Conservation (phyloP, 2,888 invertebrate genomes). For the Syritta pipiens region DNA sequence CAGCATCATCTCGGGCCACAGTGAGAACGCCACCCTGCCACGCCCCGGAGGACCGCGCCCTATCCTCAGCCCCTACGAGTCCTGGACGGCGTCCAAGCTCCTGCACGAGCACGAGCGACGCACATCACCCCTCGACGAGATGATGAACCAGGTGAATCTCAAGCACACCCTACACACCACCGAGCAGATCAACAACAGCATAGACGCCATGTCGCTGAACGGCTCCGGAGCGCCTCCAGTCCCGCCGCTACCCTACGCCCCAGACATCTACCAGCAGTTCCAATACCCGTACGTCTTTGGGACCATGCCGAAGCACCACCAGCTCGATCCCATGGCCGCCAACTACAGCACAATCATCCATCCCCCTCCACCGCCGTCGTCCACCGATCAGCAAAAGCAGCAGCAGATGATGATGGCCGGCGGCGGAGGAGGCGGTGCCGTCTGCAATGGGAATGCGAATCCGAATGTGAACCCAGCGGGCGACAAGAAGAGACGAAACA, state of each 20-base stretch:
- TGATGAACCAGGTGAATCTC: slow-evolving; percentile 70
- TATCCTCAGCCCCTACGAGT: slow-evolving; percentile 81
- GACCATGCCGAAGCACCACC: slow-evolving; percentile 69
- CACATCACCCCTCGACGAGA: slow-evolving; percentile 56
- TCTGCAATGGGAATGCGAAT: neutral
- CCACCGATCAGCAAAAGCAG: slow-evolving; percentile 73
- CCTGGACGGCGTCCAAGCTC: slow-evolving; percentile 83
- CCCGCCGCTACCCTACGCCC: slow-evolving; percentile 79
- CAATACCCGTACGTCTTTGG: slow-evolving; percentile 30
- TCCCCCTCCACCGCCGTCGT: no score
- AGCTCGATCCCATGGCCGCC: slow-evolving; percentile 75
- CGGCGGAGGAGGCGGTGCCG: neutral
- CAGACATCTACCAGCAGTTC: slow-evolving; percentile 44
- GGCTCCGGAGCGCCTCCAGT: slow-evolving; percentile 79
- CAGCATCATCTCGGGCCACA: slow-evolving; percentile 72
- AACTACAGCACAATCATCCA: slow-evolving; percentile 74
- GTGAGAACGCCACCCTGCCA: slow-evolving; percentile 76
- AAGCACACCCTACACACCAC: slow-evolving; percentile 43
- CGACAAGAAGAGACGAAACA: slow-evolving; percentile 82
- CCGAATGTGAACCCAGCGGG: slow-evolving; percentile 72
- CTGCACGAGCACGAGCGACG: slow-evolving; percentile 77
- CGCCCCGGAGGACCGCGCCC: slow-evolving; percentile 73
- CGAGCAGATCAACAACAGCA: slow-evolving; percentile 17
- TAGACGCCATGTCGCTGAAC: slow-evolving; percentile 36
- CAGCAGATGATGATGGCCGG: slow-evolving; percentile 6